Evolutionary conservation across 2,888 invertebrate species (phyloP).

Genomic region (Lordiphosa andalusiaca): DNA sequence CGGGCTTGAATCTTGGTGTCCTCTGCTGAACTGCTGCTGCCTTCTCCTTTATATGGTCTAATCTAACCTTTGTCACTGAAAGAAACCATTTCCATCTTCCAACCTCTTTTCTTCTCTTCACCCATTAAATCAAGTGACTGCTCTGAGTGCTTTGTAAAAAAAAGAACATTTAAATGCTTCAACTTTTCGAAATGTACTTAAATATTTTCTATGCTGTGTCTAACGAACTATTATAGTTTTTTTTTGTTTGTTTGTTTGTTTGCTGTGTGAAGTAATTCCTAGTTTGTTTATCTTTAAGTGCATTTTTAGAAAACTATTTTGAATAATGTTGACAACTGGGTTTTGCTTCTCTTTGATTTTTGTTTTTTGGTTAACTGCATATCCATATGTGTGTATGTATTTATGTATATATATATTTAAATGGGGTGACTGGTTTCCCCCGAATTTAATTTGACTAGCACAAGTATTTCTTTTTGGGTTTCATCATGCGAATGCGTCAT

Average conservation of each 20-base stretch:
- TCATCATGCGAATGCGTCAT: conserved; percentile 81
- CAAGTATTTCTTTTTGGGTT: conserved; percentile 81
- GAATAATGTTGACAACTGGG: conserved; percentile 42
- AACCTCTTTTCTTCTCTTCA: background rate
- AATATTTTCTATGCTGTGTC: conserved; percentile 25
- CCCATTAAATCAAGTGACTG: background rate
- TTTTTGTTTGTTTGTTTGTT: background rate
- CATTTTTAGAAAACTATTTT: conserved; percentile 55
- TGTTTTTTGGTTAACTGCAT: conserved; percentile 39
- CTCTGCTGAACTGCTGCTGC: too few relatives aligned
- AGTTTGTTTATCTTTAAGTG: conserved; percentile 27
- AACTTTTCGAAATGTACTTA: conserved; percentile 7
- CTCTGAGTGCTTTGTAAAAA: conserved; percentile 2
- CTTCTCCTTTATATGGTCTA: too few relatives aligned
- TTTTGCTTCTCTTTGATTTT: conserved; percentile 6
- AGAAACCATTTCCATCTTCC: too few relatives aligned
- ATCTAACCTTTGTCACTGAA: too few relatives aligned
- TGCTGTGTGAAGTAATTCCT: conserved; percentile 14
- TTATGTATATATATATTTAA: conserved; percentile 21
- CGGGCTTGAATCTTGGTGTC: too few relatives aligned
- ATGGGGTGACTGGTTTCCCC: conserved; percentile 6
- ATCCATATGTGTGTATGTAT: conserved; percentile 19
- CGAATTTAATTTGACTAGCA: conserved; percentile 80
- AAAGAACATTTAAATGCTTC: conserved; percentile 8
- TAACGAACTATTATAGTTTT: background rate